Percentiles rank a stretch among this genome's conserved stretches.
Evolutionary conservation across 1,140 invertebrate species (phyloP).

Genomic region (Pseudoatta argentina): DNA sequence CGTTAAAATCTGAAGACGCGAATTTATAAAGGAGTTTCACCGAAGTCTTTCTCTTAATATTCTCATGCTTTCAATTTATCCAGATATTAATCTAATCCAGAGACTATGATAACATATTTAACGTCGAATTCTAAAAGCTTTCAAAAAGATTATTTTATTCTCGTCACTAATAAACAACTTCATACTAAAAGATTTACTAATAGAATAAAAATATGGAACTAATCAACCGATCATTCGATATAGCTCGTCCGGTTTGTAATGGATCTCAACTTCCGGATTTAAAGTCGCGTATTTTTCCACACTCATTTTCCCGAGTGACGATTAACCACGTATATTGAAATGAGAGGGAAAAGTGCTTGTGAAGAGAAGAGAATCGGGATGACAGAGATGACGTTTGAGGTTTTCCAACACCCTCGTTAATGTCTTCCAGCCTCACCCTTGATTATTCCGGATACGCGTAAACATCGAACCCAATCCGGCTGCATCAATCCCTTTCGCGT

Average conservation of each 20-base stretch:
- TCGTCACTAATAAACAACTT: neutral
- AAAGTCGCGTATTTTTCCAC: slow-evolving; percentile 61
- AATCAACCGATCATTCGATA: neutral
- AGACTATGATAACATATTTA: neutral
- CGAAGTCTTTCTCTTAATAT: neutral
- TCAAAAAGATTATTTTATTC: neutral
- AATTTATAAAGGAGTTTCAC: neutral
- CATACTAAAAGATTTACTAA: neutral
- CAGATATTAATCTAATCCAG: neutral
- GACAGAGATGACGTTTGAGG: slow-evolving; percentile 53
- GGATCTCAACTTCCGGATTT: slow-evolving; percentile 14
- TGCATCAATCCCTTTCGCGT: slow-evolving; percentile 17
- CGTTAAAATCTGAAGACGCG: neutral
- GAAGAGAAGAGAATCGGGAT: neutral
- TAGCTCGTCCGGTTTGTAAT: slow-evolving; percentile 43
- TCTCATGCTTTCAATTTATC: neutral
- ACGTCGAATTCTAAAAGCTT: neutral
- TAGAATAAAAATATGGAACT: neutral
- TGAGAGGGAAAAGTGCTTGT: neutral
- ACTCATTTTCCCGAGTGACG: slow-evolving; percentile 2
- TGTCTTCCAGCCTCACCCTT: slow-evolving; percentile 58
- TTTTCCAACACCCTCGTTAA: slow-evolving; percentile 77
- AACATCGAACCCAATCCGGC: slow-evolving; percentile 60
- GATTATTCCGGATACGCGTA: slow-evolving; percentile 76
- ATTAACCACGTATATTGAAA: slow-evolving; percentile 53